phyloP scores from a whole-genome alignment of 35 echinoderm and acorn worm genomes.

The Anneissia japonica region DNA sequence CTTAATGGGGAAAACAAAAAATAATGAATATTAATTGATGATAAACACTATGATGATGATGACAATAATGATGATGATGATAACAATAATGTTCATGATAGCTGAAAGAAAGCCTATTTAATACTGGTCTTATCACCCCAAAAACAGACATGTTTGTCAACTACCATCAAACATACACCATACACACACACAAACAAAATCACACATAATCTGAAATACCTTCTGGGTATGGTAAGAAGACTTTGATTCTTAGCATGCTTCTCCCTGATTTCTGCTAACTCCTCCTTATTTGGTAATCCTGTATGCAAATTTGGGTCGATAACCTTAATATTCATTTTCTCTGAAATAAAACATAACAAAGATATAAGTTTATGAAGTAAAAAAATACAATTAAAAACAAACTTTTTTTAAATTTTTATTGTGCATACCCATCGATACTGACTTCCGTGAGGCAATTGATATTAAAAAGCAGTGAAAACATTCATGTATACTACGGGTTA shows the following conservation, averaged over 20 bases:
- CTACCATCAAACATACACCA: no score
- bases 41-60: no score
- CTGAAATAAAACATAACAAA: constrained; percentile 42
- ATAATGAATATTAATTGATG: no score
- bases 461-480: no score
- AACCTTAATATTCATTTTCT: constrained; percentile 79
- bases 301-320: constrained; percentile 45
- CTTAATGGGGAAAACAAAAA: no score
- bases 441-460: background rate
- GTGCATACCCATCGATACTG: background rate
- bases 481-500: no score
- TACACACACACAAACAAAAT: no score
- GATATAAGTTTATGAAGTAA: background rate
- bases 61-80: background rate
- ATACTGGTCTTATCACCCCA: no score
- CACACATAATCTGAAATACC: no score
- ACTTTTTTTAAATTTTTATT: background rate
- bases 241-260: constrained; percentile 71
- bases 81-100: background rate
- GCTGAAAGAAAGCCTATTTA: no score
- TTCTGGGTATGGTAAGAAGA: constrained; percentile 70
- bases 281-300: constrained; percentile 64
- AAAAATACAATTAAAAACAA: background rate
- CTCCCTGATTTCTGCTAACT: constrained; percentile 52
- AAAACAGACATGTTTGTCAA: no score